Base-by-base conservation (phyloP, 2,113 vertebrate species). In the Triplophysa dalaica region DNA sequence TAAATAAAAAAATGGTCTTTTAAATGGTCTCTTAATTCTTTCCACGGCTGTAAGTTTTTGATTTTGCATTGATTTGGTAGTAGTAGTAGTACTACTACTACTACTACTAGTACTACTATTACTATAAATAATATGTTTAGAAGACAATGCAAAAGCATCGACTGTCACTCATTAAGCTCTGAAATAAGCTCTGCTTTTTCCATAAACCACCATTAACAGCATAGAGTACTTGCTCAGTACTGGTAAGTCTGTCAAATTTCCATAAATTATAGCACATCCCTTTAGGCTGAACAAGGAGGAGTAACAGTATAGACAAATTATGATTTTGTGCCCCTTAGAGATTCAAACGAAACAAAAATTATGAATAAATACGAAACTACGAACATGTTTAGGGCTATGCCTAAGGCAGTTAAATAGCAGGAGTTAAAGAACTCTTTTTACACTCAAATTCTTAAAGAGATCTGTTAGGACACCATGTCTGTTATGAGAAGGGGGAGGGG, bases 351-450 rank as follows among this genome's bases (percentile, higher is more conserved):
- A 48, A 58, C 7, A 12, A n/a, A 45, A 29, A 19, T 29, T 3
- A 58, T n/a, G 54, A 58, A 58, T 58, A n/a, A 8, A n/a, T 9
- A 26, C 16, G 48, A 11, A 14, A 61, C 70, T 21, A 21, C 1
- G 16, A 29, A 14, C 43, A 61, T 22, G 41, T 63, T 73, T 63
- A 43, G 8, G 14, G 58, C 58, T 75, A 26, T 48, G 58, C 54
- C 33, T 13, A 7, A 58, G 63, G 45, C 17, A n/a, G 29, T 77
- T 54, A 52, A 63, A 77, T 61, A 64, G 60, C 43, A 29, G 60
- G 24, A 29, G 43, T 58, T 50, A 10, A 50, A 75, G 21, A 75
- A 64, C 62, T 13, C 26, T 65, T 77, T 77, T 75, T 65, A 50
- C 62, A 17, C 43, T 50, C n/a, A 52, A 22, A 66, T 54, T 33